Percentiles rank a stretch among this genome's conserved stretches.
Evolutionary conservation across 37 sponge, comb jelly and placozoan genomes (phyloP).

Genomic region (Geodia barretti): DNA sequence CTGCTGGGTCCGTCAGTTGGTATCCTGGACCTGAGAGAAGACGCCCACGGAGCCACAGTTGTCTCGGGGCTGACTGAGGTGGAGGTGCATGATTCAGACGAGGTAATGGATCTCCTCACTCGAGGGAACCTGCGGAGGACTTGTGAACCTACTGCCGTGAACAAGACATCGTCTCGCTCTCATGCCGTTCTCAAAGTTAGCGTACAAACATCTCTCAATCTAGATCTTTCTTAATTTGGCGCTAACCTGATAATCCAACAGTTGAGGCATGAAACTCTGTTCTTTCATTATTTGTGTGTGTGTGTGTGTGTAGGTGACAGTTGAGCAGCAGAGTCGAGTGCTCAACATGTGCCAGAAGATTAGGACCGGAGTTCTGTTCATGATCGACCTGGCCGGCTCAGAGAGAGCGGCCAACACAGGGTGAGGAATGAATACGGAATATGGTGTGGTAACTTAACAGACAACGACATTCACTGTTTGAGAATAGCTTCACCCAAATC

Average conservation of each 20-base stretch:
- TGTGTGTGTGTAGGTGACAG: constrained; percentile 50
- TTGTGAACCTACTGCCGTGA: constrained; percentile 84
- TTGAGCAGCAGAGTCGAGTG: constrained; percentile 62
- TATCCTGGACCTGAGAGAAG: constrained; percentile 77
- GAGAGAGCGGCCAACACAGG: constrained; percentile 84
- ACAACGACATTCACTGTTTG: not conserved
- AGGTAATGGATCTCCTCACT: constrained; percentile 68
- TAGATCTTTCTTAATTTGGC: not conserved
- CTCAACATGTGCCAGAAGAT: constrained; percentile 65
- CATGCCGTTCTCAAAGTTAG: constrained; percentile 77
- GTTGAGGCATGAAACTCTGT: not conserved
- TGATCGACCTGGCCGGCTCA: constrained; percentile 91
- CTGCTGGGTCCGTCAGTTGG: constrained; percentile 65
- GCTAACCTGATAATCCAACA: not conserved
- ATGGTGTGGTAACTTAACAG: not conserved
- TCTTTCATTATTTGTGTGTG: not conserved
- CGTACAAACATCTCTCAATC: not conserved
- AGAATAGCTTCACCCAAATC: not conserved
- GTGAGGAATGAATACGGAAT: constrained; percentile 15
- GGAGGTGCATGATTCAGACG: constrained; percentile 43
- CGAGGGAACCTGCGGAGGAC: constrained; percentile 73
- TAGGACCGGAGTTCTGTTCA: constrained; percentile 66
- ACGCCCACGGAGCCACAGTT: constrained; percentile 53
- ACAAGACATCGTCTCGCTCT: constrained; percentile 83
- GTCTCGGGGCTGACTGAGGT: constrained; percentile 74